Percentiles rank a stretch among this genome's conserved stretches.
Conservation (phyloP, 2,113 vertebrate species). For the Salvelinus fontinalis region DNA sequence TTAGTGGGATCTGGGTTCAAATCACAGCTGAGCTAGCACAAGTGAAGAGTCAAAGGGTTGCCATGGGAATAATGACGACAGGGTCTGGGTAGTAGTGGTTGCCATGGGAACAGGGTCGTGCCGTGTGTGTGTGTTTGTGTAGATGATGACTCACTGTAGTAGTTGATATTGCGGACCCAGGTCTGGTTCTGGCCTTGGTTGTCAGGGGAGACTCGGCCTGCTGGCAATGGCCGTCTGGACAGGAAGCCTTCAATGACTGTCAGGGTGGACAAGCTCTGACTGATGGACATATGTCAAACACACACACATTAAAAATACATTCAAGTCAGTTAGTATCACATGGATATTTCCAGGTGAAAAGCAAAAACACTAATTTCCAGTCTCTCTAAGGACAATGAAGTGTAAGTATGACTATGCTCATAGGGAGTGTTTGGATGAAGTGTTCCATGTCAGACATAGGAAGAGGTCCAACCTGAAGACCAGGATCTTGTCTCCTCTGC, state of each 20-base stretch:
- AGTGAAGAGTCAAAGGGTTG: no score
- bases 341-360: no score
- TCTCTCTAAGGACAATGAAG: no score
- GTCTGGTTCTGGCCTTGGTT: conserved; percentile 76
- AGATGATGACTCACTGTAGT: conserved; percentile 87
- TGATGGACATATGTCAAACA: conserved; percentile 48
- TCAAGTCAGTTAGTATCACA: no score
- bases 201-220: conserved; percentile 68
- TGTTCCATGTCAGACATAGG: no score
- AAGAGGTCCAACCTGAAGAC: conserved; percentile 87
- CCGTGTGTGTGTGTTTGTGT: not conserved
- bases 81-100: not conserved
- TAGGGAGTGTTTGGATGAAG: no score
- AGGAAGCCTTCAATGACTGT: conserved; percentile 96
- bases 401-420: no score
- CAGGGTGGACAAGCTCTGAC: conserved; percentile 96
- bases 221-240: conserved; percentile 84
- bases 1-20: no score
- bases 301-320: not conserved
- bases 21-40: no score
- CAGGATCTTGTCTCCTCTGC: conserved; percentile 90
- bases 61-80: no score
- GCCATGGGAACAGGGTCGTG: conserved; percentile 11
- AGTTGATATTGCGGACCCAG: conserved; percentile 93
- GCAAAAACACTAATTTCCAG: no score